These are phyloP conservation scores for Spisula subtruncata DNA, from an alignment of 2,888 invertebrate genomes.

Conservation along the genomic window DNA sequence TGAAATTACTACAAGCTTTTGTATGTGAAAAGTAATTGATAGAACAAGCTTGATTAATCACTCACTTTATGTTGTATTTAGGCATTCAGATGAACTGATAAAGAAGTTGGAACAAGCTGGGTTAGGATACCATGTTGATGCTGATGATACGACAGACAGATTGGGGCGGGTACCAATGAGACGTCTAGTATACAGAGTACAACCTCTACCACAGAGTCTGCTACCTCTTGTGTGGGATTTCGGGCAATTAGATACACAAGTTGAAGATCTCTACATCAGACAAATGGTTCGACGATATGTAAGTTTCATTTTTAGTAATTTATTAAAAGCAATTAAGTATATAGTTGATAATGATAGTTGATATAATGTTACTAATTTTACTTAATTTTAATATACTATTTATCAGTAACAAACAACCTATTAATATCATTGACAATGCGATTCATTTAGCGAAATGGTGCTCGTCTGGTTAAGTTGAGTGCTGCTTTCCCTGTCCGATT, in stretches of 20 bases:
- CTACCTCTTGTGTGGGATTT: slow-evolving; percentile 87
- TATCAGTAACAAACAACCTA: too few relatives aligned
- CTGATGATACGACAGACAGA: slow-evolving; percentile 81
- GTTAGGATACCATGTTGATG: slow-evolving; percentile 85
- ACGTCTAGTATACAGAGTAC: slow-evolving; percentile 85
- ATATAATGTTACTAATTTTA: too few relatives aligned
- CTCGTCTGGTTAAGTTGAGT: too few relatives aligned
- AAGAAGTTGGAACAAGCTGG: slow-evolving; percentile 84
- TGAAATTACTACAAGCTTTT: too few relatives aligned
- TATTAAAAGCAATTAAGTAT: too few relatives aligned
- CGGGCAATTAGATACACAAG: slow-evolving; percentile 81
- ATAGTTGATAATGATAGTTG: too few relatives aligned
- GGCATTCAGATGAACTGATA: slow-evolving; percentile 85
- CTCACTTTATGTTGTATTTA: slow-evolving; percentile 42
- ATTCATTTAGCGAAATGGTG: too few relatives aligned
- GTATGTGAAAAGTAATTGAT: too few relatives aligned
- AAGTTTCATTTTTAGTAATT: slow-evolving; percentile 29
- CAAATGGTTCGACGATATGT: slow-evolving; percentile 84
- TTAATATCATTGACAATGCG: too few relatives aligned
- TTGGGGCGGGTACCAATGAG: slow-evolving; percentile 85
- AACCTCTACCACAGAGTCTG: slow-evolving; percentile 85
- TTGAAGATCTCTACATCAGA: slow-evolving; percentile 84
- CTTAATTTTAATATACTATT: too few relatives aligned
- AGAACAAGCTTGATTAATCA: too few relatives aligned
- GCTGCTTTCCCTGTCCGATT: too few relatives aligned